Evolutionary conservation across 1,140 invertebrate genomes (phyloP).

Genomic region (Temnothorax curvispinosus): DNA sequence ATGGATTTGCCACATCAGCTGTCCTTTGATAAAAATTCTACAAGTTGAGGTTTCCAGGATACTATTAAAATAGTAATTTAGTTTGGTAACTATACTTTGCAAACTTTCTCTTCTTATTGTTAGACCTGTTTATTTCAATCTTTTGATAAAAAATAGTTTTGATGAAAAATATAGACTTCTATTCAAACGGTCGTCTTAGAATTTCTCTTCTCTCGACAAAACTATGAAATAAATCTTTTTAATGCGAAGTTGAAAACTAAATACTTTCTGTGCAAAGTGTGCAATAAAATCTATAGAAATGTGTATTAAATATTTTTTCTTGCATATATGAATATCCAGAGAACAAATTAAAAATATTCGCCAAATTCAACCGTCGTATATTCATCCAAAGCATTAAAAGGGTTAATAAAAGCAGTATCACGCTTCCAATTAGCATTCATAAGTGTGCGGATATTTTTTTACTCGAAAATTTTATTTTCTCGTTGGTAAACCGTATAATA

Average conservation of each 20-base stretch:
- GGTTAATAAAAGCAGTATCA: not conserved
- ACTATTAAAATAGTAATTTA: too few relatives aligned
- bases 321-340: not conserved
- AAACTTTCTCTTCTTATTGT: too few relatives aligned
- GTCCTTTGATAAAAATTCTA: too few relatives aligned
- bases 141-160: too few relatives aligned
- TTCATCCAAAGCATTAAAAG: not conserved
- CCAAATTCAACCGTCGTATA: not conserved
- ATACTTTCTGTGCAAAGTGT: not conserved
- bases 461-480: not conserved
- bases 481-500: not conserved
- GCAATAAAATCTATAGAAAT: not conserved
- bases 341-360: not conserved
- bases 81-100: too few relatives aligned
- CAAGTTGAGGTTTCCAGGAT: too few relatives aligned
- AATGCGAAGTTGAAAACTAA: too few relatives aligned
- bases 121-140: too few relatives aligned
- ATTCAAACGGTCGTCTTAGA: too few relatives aligned
- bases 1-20: too few relatives aligned
- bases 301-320: not conserved
- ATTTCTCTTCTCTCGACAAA: not conserved
- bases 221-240: too few relatives aligned
- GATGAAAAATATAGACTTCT: too few relatives aligned
- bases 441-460: not conserved
- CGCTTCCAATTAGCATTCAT: not conserved